These are phyloP conservation scores for Spodoptera frugiperda DNA, from an alignment of 1,140 invertebrate genomes.

Conservation along the genomic window DNA sequence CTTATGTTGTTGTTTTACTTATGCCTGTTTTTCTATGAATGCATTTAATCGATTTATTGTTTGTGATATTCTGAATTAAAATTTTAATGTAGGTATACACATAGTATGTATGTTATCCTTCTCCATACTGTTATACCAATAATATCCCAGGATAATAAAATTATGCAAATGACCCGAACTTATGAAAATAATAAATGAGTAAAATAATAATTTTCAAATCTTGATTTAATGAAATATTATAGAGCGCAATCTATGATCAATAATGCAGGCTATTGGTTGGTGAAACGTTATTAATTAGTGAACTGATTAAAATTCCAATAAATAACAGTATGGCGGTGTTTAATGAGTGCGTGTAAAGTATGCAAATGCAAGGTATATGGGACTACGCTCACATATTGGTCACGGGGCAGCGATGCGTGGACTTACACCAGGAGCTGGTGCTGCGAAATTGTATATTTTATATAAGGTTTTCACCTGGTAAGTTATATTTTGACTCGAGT, in stretches of 20 bases:
- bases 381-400: conserved; percentile 60
- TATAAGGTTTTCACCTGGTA: no score
- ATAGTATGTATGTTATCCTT: no score
- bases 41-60: no score
- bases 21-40: no score
- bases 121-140: neutral
- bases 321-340: conserved; percentile 46
- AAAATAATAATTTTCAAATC: neutral
- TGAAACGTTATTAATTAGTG: conserved; percentile 11
- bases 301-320: conserved; percentile 39
- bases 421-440: conserved; percentile 33
- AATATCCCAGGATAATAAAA: no score
- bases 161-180: no score
- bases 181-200: neutral
- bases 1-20: neutral
- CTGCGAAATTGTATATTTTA: no score
- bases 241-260: neutral
- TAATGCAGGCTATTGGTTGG: neutral
- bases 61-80: no score
- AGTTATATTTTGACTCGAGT: no score
- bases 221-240: neutral
- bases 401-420: conserved; percentile 61
- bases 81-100: no score
- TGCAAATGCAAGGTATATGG: conserved; percentile 50
- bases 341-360: conserved; percentile 49